Base-by-base conservation (phyloP, 37 sponge, comb jelly and placozoan genomes). In the Agelas oroides region DNA sequence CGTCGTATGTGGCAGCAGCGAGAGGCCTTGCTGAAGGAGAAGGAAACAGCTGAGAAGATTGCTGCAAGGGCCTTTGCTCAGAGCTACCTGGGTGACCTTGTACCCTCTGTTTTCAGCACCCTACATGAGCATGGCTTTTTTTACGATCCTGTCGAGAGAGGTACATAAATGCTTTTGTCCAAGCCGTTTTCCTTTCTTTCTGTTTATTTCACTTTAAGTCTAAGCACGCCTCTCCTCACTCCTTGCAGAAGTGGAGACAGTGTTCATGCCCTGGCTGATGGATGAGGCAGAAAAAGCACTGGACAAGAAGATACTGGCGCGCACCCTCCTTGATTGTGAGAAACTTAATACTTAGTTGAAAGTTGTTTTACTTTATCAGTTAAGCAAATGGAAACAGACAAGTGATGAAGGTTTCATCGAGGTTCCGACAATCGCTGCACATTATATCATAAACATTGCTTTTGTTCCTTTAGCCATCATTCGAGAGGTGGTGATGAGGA, bases 61-160 rank as follows among this genome's bases (percentile, higher is more conserved):
- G 96, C 99, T 53, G 99, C 99, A 55, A 86, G 96, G 53, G 99
- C 96, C 23, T 98, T 98, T 90, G 99, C 99, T 37, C 90, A 97
- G 82, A 90, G 95, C 84, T 98, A 98, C 75, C 86, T 98, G 5
- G 77, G 84, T 71, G 99, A 98, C 54, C 89, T 98, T 5, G 94
- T 96, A 25, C 99, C 99, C 19, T 92, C 97, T 34, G 99, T 98
- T n/a, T 98, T 98, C 83, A 79, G 70, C 64, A 87, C 83, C 24
- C 99, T 98, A 38, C 82, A 63, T 25, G 82, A 88, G 25, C 74
- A 88, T 60, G 99, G 99, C 1, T 98, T 89, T 93, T 98, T 98
- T 80, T 96, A 91, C 70, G 99, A 98, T 62, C 93, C 91, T 46
- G 94, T 94, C 33, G 91, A 94, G 54, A 91, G 95, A 89, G 90